Percentiles rank a stretch among this genome's conserved stretches.
Evolutionary conservation across 2,113 vertebrate genomes (phyloP).

Genomic region (Hippocampus comes): DNA sequence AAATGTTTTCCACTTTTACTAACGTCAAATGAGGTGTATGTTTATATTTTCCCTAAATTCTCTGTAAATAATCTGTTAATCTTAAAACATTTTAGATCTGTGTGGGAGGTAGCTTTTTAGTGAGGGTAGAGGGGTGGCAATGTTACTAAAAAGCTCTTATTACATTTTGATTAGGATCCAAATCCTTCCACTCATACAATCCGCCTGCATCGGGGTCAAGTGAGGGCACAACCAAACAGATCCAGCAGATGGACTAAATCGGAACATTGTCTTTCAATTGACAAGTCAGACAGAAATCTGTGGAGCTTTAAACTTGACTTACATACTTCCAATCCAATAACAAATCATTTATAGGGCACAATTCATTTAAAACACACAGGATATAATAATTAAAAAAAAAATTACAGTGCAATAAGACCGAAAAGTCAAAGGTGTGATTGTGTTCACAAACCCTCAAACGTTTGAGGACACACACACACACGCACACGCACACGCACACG

Average conservation of each 20-base stretch:
- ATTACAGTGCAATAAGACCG: too few species aligned
- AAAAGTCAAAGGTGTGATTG: neutral
- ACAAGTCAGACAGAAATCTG: neutral
- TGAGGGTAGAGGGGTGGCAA: neutral
- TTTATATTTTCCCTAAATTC: neutral
- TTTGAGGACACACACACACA: constrained; percentile 3
- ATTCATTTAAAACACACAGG: neutral
- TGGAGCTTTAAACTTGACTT: neutral
- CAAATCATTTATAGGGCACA: neutral
- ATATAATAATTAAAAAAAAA: too few species aligned
- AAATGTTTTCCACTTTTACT: neutral
- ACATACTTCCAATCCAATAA: neutral
- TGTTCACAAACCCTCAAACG: neutral
- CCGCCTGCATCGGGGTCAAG: neutral
- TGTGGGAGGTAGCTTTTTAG: neutral
- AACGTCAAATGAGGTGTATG: neutral
- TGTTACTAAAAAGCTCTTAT: neutral
- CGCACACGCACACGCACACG: neutral
- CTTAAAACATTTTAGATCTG: neutral
- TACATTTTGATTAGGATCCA: neutral
- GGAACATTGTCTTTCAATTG: neutral
- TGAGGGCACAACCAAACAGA: neutral
- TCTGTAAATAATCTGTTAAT: neutral
- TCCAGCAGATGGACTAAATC: neutral
- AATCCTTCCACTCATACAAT: neutral